A percentile compares a stretch with the other conserved stretches of the same genome.
These are phyloP conservation scores for Lycia hirtaria DNA, from an alignment of 2,888 invertebrate genomes.

Conservation along the genomic window DNA sequence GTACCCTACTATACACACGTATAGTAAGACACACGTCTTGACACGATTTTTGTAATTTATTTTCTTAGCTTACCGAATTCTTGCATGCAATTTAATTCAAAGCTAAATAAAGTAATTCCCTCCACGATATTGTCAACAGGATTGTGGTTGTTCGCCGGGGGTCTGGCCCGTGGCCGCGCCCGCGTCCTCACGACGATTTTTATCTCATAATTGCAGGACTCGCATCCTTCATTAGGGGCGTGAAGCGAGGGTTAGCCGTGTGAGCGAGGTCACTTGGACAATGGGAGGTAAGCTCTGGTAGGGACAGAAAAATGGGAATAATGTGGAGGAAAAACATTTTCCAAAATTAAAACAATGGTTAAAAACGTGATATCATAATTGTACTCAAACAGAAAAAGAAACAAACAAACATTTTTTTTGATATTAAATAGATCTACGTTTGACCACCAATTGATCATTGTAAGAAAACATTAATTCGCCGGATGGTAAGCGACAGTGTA, in stretches of 20 bases:
- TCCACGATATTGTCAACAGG: constrained; percentile 18
- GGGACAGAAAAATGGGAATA: neutral
- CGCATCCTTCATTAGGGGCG: constrained; percentile 76
- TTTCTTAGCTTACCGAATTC: neutral
- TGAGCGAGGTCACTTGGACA: constrained; percentile 17
- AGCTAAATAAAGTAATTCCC: constrained; percentile 13
- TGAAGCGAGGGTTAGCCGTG: constrained; percentile 40
- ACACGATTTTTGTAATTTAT: no score
- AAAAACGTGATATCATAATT: no score
- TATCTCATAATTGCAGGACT: constrained; percentile 78
- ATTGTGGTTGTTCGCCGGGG: constrained; percentile 29
- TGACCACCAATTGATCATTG: no score
- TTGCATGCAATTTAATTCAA: constrained; percentile 4
- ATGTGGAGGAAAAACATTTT: no score
- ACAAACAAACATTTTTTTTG: no score
- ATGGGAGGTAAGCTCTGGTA: neutral
- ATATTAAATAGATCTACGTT: no score
- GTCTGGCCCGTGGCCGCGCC: constrained; percentile 40
- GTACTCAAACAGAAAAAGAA: no score
- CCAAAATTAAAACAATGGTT: neutral
- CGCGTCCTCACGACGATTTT: constrained; percentile 62
- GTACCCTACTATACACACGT: no score
- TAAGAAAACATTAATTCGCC: no score
- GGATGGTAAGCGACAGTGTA: no score
- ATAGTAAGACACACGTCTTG: no score